Base-by-base conservation (phyloP, 1,140 invertebrate species). In the Choristoneura fumiferana region DNA sequence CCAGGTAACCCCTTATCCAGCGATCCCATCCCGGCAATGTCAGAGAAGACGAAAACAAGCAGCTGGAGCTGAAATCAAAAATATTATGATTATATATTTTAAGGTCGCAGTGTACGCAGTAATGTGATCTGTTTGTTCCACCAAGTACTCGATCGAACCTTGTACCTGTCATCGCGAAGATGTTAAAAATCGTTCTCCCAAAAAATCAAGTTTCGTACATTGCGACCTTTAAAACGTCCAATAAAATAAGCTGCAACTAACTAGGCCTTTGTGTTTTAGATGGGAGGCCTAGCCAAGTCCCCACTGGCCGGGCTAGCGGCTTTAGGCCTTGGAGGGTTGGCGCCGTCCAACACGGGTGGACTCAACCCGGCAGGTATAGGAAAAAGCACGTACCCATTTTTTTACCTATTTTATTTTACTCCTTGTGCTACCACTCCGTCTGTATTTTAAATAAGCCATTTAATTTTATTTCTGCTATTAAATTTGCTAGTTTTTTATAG, bases 291-390 rank as follows among this genome's bases (percentile, higher is more conserved):
- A 69, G 94, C 95, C 66, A 96, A 95, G 81, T 96, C 94, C 84
- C 96, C 96, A 40, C 89, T 97, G 73, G 96, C 96, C 57, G 95
- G 96, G 63, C 90, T 97, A 52, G 95, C 95, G 36, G 95, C 95
- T 52, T 89, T 97, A 56, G 96, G 96, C 59, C 92, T 97, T 3
- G 95, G 95, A 69, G 95, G 95, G 49, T 91, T 97, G 58, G 94
- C 94, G 67, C 94, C 94, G 43, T 92, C 94, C 39, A 95, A 95
- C 74, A 94, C 95, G 54, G 95, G 95, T 66, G 95, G 95, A 71
- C 91, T 97, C 37, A 97, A 96, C 90, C 95, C 96, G 72, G 95
- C 96, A 92, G 96, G 96, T 96, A 91, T 49, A 49, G 43, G 43
- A 15, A 49, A 49, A 49, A 49, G 43, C 43, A 49, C 43, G 43